phyloP scores from a whole-genome alignment of 2,113 vertebrate species.

The Aviceda subcristata region DNA sequence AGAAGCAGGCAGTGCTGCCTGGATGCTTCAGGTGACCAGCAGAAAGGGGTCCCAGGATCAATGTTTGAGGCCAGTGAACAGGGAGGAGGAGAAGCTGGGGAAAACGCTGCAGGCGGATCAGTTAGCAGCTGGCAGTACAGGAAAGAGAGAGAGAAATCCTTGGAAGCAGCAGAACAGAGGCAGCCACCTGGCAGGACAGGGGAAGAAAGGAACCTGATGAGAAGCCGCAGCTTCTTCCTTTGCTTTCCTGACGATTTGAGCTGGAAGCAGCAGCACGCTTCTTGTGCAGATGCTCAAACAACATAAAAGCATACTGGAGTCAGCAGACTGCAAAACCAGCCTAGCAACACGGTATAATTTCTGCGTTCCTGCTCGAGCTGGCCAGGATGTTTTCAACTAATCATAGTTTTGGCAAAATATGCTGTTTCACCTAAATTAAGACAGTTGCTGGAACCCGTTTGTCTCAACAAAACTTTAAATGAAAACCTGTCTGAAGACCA shows the following conservation, averaged over 20 bases:
- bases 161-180: conserved; percentile 6
- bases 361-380: background rate
- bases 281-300: background rate
- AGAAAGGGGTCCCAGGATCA: background rate
- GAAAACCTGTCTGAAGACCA: background rate
- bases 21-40: background rate
- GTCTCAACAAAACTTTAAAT: background rate
- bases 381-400: background rate
- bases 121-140: background rate
- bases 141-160: background rate
- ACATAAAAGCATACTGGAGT: background rate
- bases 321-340: conserved; percentile 22
- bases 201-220: conserved; percentile 39
- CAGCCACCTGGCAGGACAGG: background rate
- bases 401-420: background rate
- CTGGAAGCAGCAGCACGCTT: background rate
- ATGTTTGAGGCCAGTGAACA: fast-evolving
- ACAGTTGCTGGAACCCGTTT: background rate
- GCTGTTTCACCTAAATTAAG: background rate
- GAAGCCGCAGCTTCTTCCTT: conserved; percentile 5
- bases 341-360: background rate
- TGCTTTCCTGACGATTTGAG: conserved; percentile 17
- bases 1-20: background rate
- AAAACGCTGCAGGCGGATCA: background rate
- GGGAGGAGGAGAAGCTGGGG: background rate